Conservation (phyloP, 2,888 invertebrate genomes). For the Chorisops tibialis region DNA sequence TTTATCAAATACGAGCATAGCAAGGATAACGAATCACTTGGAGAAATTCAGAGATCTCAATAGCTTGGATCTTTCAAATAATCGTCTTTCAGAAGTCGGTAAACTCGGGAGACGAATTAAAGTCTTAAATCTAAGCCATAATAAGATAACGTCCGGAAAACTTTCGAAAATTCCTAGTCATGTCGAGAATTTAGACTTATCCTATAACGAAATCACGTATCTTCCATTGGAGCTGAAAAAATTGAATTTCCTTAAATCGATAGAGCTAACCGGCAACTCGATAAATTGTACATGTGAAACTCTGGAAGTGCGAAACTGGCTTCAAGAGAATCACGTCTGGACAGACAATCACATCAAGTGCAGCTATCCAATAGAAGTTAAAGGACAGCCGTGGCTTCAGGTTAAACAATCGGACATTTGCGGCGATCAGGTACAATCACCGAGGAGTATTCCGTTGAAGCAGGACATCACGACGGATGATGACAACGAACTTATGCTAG, state of each 20-base stretch:
- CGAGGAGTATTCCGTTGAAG: background rate
- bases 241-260: constrained; percentile 55
- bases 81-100: constrained; percentile 58
- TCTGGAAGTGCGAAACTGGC: constrained; percentile 60
- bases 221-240: constrained; percentile 60
- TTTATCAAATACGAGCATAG: constrained; percentile 62
- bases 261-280: constrained; percentile 67
- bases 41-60: constrained; percentile 60
- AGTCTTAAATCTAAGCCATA: constrained; percentile 61
- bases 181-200: constrained; percentile 62
- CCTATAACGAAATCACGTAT: constrained; percentile 59
- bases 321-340: constrained; percentile 56
- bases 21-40: constrained; percentile 57
- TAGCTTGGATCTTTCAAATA: constrained; percentile 63
- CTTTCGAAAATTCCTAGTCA: constrained; percentile 57
- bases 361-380: constrained; percentile 55
- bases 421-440: constrained; percentile 40
- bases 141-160: constrained; percentile 58
- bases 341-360: constrained; percentile 58
- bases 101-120: constrained; percentile 61
- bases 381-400: constrained; percentile 58
- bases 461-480: constrained; percentile 30
- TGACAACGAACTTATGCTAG: constrained; percentile 61
- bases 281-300: constrained; percentile 70
- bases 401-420: constrained; percentile 59